phyloP scores from a whole-genome alignment of 2,888 invertebrate species.

The Drosophila kuntzei region DNA sequence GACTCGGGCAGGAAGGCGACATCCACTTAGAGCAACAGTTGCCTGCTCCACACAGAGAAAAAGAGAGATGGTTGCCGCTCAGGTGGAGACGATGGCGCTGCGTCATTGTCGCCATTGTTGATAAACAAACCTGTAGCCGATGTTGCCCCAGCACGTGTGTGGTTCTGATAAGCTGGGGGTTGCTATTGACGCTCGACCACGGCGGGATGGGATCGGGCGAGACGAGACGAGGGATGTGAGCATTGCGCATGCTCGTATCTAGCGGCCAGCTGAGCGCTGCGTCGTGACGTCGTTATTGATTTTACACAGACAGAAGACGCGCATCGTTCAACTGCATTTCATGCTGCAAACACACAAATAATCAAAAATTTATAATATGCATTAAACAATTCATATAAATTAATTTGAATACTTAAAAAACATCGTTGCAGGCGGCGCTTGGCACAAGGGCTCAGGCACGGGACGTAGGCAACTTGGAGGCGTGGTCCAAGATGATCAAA shows the following conservation, averaged over 20 bases:
- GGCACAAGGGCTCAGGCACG: constrained; percentile 14
- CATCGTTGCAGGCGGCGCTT: constrained; percentile 23
- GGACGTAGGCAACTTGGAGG: constrained; percentile 39
- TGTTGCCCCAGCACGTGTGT: constrained; percentile 62
- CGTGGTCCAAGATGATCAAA: constrained; percentile 83
- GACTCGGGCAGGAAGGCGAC: constrained; percentile 8
- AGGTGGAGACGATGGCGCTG: constrained; percentile 55
- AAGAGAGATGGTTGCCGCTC: constrained; percentile 20
- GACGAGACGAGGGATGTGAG: constrained; percentile 2
- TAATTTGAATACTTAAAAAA: not conserved
- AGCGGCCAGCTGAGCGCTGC: constrained; percentile 62
- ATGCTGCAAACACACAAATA: constrained; percentile 28
- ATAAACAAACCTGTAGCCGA: constrained; percentile 75
- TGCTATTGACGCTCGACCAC: constrained; percentile 3
- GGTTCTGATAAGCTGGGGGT: constrained; percentile 29
- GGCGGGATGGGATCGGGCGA: not conserved
- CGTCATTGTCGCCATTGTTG: constrained; percentile 68
- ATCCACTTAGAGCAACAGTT: constrained; percentile 65
- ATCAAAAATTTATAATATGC: constrained; percentile 28
- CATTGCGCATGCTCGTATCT: constrained; percentile 56
- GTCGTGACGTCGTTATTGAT: constrained; percentile 68
- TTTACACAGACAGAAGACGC: constrained; percentile 62
- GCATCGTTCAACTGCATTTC: constrained; percentile 56
- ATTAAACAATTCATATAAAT: constrained; percentile 12
- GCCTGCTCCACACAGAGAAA: constrained; percentile 20